Base-by-base conservation (phyloP, 2,797 vertebrate genomes). In the Telmatherina bonti region DNA sequence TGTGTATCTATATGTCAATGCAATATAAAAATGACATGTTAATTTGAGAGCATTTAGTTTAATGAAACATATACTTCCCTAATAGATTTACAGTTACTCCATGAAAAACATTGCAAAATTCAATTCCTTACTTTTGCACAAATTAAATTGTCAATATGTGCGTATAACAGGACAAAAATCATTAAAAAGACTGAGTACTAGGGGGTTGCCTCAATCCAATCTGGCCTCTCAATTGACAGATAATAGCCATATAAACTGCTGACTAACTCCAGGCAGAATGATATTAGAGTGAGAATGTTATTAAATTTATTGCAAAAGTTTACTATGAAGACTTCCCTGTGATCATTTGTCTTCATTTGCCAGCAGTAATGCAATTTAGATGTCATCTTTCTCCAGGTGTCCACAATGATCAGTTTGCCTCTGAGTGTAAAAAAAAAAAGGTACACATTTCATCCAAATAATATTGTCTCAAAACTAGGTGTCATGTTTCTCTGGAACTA, bases 401-500 rank as follows among this genome's bases (percentile, higher is more conserved):
- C 54, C 26, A 57, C 38, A 43, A 20, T 18, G 4, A 79, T 61
- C 52, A 11, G 72, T 70, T 54, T 57, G 69, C 54, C 51, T 12
- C 60, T 62, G 24, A n/a, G 31, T 26, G 16, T 53, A 53, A 63
- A 15, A 24, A 27, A 30, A 2, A 24, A 52, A 52, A 52, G 7
- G 24, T 0, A 43, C 29, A 4, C 1, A 20, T 31, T 36, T 65
- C 27, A 69, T 66, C 24, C 33, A 31, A 22, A 67, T 26, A 52
- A 15, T 7, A 54, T 47, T 36, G 36, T 30, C 41, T n/a, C n/a
- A 5, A 27, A 59, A 58, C 57, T 66, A 58, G 80, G 69, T 60
- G 62, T 74, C 26, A 45, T 61, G 52, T 41, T 69, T 68, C 68
- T 85, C 67, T 72, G 61, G 43, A 51, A 22, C 49, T 82, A 65